phyloP scores from a whole-genome alignment of 2,113 vertebrate genomes.

The Platanista minor region DNA sequence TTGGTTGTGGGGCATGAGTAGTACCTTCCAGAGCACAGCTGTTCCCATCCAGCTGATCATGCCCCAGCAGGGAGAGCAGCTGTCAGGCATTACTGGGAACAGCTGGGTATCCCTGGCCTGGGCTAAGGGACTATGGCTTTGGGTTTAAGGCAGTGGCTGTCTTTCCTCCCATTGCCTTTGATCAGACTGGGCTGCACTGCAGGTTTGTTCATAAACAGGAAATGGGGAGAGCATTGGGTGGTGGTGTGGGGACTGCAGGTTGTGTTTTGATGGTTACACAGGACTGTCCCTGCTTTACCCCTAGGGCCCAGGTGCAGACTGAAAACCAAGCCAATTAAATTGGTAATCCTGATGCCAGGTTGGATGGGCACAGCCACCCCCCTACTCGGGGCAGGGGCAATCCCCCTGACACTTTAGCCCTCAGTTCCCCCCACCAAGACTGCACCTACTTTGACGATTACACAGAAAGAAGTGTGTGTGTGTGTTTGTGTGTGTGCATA shows the following conservation, averaged over 20 bases:
- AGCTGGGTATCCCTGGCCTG: slow-evolving; percentile 2
- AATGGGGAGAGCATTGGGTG: slow-evolving; percentile 43
- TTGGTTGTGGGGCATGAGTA: not conserved
- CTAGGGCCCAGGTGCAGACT: not conserved
- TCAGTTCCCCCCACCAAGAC: not conserved
- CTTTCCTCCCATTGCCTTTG: slow-evolving; percentile 42
- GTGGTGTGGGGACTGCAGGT: not conserved
- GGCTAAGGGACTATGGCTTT: not conserved
- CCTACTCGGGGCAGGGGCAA: not conserved
- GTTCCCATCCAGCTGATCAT: slow-evolving; percentile 51
- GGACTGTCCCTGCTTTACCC: not conserved
- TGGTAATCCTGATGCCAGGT: not conserved
- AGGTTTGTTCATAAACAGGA: slow-evolving; percentile 72
- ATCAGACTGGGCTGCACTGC: slow-evolving; percentile 36
- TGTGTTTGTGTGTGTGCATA: not conserved
- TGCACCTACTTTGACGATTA: slow-evolving; percentile 46
- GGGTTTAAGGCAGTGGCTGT: not conserved
- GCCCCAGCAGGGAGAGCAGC: slow-evolving; percentile 8
- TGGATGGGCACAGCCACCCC: not conserved
- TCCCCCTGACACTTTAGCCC: not conserved
- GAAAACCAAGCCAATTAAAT: slow-evolving; percentile 11
- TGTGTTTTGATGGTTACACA: slow-evolving; percentile 12
- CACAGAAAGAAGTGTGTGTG: slow-evolving; percentile 27
- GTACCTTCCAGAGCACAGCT: slow-evolving; percentile 42
- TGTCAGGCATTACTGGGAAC: slow-evolving; percentile 50